Conservation (phyloP, 2,888 invertebrate species). For the Aspidiotus destructor region DNA sequence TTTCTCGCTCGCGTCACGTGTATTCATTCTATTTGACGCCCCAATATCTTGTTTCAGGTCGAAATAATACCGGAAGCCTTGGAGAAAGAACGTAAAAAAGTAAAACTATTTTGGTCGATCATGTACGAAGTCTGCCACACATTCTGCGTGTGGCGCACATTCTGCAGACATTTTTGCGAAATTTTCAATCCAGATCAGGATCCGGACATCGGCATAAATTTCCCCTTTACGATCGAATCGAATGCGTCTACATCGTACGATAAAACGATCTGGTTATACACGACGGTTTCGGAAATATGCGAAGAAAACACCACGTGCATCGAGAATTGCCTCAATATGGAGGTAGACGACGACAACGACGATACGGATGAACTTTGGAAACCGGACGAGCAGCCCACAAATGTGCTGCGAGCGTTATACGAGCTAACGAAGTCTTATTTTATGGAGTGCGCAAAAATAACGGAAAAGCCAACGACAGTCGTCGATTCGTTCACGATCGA, state of each 20-base stretch:
- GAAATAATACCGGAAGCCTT: slow-evolving; percentile 20
- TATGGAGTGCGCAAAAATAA: slow-evolving; percentile 19
- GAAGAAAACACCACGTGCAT: slow-evolving; percentile 15
- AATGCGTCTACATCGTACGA: neutral
- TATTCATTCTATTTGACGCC: neutral
- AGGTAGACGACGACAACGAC: slow-evolving; percentile 11
- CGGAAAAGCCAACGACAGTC: slow-evolving; percentile 6
- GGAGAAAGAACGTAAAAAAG: slow-evolving; percentile 15
- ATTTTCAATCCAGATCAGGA: slow-evolving; percentile 16
- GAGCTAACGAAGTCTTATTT: slow-evolving; percentile 18
- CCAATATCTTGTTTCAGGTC: slow-evolving; percentile 7
- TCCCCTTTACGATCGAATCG: neutral
- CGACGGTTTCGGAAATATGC: slow-evolving; percentile 21
- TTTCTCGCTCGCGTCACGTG: neutral
- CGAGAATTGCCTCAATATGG: slow-evolving; percentile 20
- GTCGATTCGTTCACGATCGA: slow-evolving; percentile 11
- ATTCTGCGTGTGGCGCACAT: slow-evolving; percentile 28
- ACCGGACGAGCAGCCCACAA: slow-evolving; percentile 8
- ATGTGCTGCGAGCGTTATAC: slow-evolving; percentile 12
- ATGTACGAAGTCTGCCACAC: slow-evolving; percentile 30
- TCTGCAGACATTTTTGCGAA: slow-evolving; percentile 17
- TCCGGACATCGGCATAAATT: slow-evolving; percentile 3
- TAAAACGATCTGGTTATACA: slow-evolving; percentile 18
- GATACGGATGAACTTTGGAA: slow-evolving; percentile 4
- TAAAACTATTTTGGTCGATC: slow-evolving; percentile 25